These are phyloP conservation scores for Diloba caeruleocephala DNA, from an alignment of 2,888 invertebrate species.

Conservation along the genomic window DNA sequence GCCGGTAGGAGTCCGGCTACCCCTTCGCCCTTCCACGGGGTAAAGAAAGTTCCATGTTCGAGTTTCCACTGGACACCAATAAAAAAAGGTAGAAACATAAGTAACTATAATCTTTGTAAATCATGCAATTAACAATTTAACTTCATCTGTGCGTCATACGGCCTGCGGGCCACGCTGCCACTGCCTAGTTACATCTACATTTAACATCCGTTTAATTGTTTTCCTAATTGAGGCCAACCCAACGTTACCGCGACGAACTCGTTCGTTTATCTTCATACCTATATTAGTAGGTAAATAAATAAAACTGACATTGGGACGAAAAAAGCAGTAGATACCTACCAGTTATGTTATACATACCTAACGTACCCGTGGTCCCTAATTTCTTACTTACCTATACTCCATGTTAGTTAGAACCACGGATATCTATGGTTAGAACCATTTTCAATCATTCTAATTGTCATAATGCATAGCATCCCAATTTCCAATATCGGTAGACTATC, in stretches of 20 bases:
- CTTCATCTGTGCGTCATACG: slow-evolving; percentile 47
- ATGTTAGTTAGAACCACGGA: too few species aligned
- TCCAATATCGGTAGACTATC: too few species aligned
- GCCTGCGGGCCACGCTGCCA: slow-evolving; percentile 32
- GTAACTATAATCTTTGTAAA: slow-evolving; percentile 25
- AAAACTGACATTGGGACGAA: neutral
- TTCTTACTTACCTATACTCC: too few species aligned
- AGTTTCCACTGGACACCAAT: too few species aligned
- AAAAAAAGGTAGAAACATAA: neutral
- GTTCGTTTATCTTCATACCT: slow-evolving; percentile 39
- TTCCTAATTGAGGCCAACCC: slow-evolving; percentile 68
- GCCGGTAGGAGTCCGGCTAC: too few species aligned
- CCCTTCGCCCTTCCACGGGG: too few species aligned
- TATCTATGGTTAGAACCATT: too few species aligned
- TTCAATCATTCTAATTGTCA: too few species aligned
- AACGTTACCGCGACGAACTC: slow-evolving; percentile 32
- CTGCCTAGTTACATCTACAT: slow-evolving; percentile 38
- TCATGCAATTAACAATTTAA: slow-evolving; percentile 45
- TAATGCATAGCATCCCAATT: too few species aligned
- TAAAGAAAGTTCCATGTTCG: too few species aligned
- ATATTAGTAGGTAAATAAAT: slow-evolving; percentile 14
- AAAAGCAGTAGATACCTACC: slow-evolving; percentile 17
- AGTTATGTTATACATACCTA: too few species aligned
- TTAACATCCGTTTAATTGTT: slow-evolving; percentile 73
- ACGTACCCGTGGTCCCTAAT: too few species aligned